These are phyloP conservation scores for Chrysogorgia sp. DNA, from an alignment of 92 coral and sea anemone genomes.

Conservation along the genomic window DNA sequence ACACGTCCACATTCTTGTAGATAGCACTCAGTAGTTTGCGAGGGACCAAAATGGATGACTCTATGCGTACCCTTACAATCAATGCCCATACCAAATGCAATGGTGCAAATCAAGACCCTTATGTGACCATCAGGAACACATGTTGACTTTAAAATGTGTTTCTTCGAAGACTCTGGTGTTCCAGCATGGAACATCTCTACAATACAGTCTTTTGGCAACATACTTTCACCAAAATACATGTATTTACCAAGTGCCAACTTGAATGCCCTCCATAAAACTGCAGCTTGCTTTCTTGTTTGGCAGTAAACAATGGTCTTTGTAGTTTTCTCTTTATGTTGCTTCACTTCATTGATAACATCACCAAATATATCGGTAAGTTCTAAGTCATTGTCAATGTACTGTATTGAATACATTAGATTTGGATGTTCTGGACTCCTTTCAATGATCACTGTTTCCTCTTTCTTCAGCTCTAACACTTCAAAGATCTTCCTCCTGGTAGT, in stretches of 20 bases:
- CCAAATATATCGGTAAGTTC: no score
- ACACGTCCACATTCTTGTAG: not conserved
- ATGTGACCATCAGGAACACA: conserved; percentile 46
- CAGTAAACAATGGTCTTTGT: not conserved
- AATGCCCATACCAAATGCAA: conserved; percentile 69
- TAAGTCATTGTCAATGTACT: no score
- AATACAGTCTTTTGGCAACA: no score
- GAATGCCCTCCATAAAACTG: no score
- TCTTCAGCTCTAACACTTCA: no score
- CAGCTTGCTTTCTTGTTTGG: no score
- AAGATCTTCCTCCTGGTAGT: no score
- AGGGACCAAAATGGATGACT: conserved; percentile 49
- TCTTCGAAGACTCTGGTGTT: conserved; percentile 47
- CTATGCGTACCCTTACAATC: conserved; percentile 47
- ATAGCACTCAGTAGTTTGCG: not conserved
- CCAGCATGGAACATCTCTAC: no score
- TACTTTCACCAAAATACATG: no score
- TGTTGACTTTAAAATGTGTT: conserved; percentile 39
- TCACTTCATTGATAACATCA: no score
- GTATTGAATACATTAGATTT: not conserved
- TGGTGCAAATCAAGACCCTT: conserved; percentile 46
- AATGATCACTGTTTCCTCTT: not conserved
- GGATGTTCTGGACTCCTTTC: conserved; percentile 1
- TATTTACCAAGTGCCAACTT: no score
- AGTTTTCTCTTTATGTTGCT: no score